Base-by-base conservation (phyloP, 2,888 invertebrate species). In the Drosophila peninsularis region DNA sequence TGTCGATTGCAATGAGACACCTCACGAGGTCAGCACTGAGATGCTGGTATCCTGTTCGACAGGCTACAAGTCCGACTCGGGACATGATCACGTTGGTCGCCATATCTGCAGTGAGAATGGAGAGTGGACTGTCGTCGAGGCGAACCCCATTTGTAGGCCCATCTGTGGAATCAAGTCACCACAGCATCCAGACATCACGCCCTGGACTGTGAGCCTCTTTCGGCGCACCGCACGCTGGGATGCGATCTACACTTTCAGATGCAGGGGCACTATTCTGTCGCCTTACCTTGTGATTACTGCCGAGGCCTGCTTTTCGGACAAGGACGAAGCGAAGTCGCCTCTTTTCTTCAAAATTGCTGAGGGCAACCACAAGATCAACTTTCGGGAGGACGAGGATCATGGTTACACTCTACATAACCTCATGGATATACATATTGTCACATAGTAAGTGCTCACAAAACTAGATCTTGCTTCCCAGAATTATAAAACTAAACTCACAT, bases 151-250 rank as follows among this genome's bases (percentile, higher is more conserved):
- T 4, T 92, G 91, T 61, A 58, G 62, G 13, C 88, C 85, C 4
- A 62, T 80, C 3, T 92, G 91, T 53, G 91, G 91, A 2, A 47
- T 65, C 54, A 45, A 66, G 50, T 13, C 47, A 32, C 6, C 0
- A 3, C 32, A 75, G 50, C 5, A 81, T 80, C 56, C 64, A 5
- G 68, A 77, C 1, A 34, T 65, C 30, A 82, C 80, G 6, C 91
- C 91, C 7, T 91, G 91, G 91, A 6, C 49, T 21, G 66, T 71
- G 2, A 84, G 68, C 49, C 42, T 79, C 4, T 79, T 75, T 13
- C 14, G 19, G 24, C 47, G 49, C 2, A 10, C 0, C 4, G n/a
- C 32, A 1, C 11, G 9, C 10, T 1, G 0, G 5, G 1, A 49
- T 1, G 19, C 21, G 4, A 6, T 5, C 13, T 77, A 52, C 30